A percentile compares a stretch with the other conserved stretches of the same genome.
Conservation (phyloP, 2,888 invertebrate genomes). For the Sphaeridia pumilis region DNA sequence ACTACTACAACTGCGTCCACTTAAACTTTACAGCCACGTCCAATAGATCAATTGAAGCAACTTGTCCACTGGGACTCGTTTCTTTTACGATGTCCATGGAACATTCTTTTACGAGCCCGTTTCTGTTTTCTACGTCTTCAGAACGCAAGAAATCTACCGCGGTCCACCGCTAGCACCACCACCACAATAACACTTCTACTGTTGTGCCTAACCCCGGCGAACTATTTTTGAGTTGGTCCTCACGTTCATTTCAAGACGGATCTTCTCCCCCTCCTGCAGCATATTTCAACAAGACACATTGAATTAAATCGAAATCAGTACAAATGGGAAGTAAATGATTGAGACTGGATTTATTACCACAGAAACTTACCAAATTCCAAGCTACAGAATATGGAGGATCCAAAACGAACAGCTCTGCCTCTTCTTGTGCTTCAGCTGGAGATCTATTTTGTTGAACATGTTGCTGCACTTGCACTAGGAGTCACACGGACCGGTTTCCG, state of each 20-base stretch:
- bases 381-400: background rate
- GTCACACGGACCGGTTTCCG: no score
- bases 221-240: no score
- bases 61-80: slow-evolving; percentile 15
- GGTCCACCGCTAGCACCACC: background rate
- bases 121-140: background rate
- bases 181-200: background rate
- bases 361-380: background rate
- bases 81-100: slow-evolving; percentile 14
- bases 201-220: background rate
- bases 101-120: background rate
- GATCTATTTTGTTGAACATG: no score
- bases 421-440: background rate
- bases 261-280: slow-evolving; percentile 6
- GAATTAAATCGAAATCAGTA: slow-evolving; percentile 16
- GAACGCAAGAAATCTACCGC: background rate
- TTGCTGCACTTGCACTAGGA: no score
- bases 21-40: slow-evolving; percentile 18
- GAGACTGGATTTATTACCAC: slow-evolving; percentile 13
- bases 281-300: no score
- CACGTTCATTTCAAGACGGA: background rate
- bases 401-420: background rate
- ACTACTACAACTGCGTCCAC: no score
- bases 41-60: slow-evolving; percentile 6
- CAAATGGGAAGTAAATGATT: slow-evolving; percentile 18